Evolutionary conservation across 2,113 vertebrate genomes (phyloP), one percentile per base, ranked within the genome.

Genomic region (Electrona antarctica): DNA sequence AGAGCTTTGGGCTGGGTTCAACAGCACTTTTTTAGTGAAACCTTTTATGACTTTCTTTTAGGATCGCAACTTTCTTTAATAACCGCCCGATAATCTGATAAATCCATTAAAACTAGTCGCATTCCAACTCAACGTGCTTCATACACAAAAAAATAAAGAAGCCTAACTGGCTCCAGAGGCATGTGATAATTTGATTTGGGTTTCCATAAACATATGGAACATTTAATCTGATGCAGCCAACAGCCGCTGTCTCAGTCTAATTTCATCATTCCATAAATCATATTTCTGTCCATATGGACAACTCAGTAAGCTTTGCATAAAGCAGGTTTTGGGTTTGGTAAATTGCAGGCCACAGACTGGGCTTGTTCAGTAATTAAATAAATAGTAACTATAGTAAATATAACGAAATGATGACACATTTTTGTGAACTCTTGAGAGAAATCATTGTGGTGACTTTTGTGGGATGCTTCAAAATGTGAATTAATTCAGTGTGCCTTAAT

Each of bases 1-100:
- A 21, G 28, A 60, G 58, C 21, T 75, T 66, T 75, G 52, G 69
- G 58, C 49, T 56, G 8, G 67, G 8, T 8, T 57, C 12, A 62
- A 47, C 7, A 54, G 59, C 47, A 68, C 49, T 66, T 74, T 50
- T 47, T 12, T 49, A n/a, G 21, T 21, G 47, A 12, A 64, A 77
- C 73, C 71, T 74, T 67, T 74, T 49, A 60, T 58, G 58, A 74
- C 69, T 61, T 61, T 58, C 56, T 61, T 41, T 54, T 6, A 55
- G 57, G 51, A 14, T 21, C 10, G 15, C 14, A 29, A n/a, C 49
- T 8, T 11, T 63, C 0, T 69, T 57, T 65, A 60, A 7, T 7
- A 29, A 60, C 7, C 66, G 21, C 6, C 14, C 9, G 47, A 9
- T 51, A 33, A 61, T 14, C 0, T 1, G n/a, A 13, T 52, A 5